Percentiles rank a stretch among this genome's conserved stretches.
Evolutionary conservation across 2,797 vertebrate species (phyloP).

Genomic region (Helicolenus hilgendorfi): DNA sequence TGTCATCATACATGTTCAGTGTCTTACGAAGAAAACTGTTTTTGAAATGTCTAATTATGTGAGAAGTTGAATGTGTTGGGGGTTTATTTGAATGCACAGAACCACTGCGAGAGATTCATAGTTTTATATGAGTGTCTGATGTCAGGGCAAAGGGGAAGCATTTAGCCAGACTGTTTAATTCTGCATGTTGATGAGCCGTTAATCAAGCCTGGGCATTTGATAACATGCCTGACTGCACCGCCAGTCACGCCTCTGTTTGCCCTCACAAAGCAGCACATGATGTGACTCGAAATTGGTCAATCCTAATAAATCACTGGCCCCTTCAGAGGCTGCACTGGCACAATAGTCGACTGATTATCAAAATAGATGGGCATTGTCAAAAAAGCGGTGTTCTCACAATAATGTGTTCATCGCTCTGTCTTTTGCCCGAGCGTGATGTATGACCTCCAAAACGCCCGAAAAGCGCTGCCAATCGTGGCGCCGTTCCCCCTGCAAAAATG

Average conservation of each 20-base stretch:
- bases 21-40: slow-evolving; percentile 65
- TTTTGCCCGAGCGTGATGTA: slow-evolving; percentile 69
- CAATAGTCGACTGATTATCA: slow-evolving; percentile 81
- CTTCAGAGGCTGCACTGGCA: slow-evolving; percentile 69
- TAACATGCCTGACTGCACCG: slow-evolving; percentile 84
- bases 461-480: slow-evolving; percentile 55
- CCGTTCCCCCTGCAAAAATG: slow-evolving; percentile 45
- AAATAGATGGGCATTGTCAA: slow-evolving; percentile 85
- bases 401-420: slow-evolving; percentile 81
- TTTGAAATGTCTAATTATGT: slow-evolving; percentile 60
- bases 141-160: slow-evolving; percentile 57
- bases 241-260: slow-evolving; percentile 83
- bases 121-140: slow-evolving; percentile 69
- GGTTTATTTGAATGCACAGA: slow-evolving; percentile 21
- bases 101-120: slow-evolving; percentile 47
- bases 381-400: slow-evolving; percentile 77
- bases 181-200: slow-evolving; percentile 84
- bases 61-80: slow-evolving; percentile 51
- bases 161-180: slow-evolving; percentile 80
- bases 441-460: slow-evolving; percentile 67
- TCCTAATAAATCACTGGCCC: slow-evolving; percentile 83
- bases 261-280: slow-evolving; percentile 79
- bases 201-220: slow-evolving; percentile 83
- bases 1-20: slow-evolving; percentile 70
- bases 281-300: slow-evolving; percentile 84